Evolutionary conservation across 2,888 invertebrate species (phyloP), one percentile per base, ranked within the genome.

Genomic region (Oligia latruncula): DNA sequence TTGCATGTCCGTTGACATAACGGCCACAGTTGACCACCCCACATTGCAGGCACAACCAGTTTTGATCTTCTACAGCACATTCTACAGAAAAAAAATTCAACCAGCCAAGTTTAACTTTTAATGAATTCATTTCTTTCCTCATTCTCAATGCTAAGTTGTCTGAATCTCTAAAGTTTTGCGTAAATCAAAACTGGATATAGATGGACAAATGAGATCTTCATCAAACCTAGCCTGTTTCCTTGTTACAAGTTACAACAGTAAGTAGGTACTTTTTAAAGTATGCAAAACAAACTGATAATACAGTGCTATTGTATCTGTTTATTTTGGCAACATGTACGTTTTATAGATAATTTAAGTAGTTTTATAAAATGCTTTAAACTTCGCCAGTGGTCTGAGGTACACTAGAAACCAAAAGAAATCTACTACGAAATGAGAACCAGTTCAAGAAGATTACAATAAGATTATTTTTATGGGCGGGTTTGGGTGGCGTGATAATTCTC

Each of bases 31-130:
- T 97, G 81, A 98, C 97, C 72, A 96, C 96, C 15, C 98, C 98
- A 94, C 98, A 98, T 82, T 97, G 97, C 87, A 98, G 95, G 92
- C 98, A 98, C 87, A 98, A 95, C 98, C 98, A 98, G 83, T 98
- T 98, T 93, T 98, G 98, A 87, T 98, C 97, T 80, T 95, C 95
- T 60, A 97, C 97, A 71, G 96, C 96, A 94, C 98, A 98, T 95
- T 97, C 98, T 98, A 88, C 17, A 74, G 2, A 29, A 93, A 92
- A 84, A 46, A 65, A 15, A 75, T 62, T 8, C 4, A 46, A 80
- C 35, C 15, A 35, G 15, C 15, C 20, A 35, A 17, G 3, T 40
- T 46, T 40, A 40, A 23, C 35, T 67, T 79, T 5, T 46, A n/a
- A 29, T 55, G 0, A 15, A 35, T 52, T 71, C 9, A 58, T 58